phyloP scores from a whole-genome alignment of 2,888 invertebrate genomes.

The Schizaphis graminum region DNA sequence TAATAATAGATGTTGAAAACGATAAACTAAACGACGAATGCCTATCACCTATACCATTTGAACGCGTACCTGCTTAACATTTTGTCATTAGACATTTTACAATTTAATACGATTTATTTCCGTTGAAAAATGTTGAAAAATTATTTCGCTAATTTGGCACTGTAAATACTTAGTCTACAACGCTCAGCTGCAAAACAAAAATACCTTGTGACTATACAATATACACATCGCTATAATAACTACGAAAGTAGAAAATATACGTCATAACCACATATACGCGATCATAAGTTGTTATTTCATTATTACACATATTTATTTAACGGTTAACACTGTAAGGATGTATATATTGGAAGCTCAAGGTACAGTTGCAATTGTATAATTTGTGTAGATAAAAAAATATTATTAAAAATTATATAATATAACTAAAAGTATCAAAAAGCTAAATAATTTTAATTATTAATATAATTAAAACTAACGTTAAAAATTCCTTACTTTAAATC shows the following conservation, averaged over 20 bases:
- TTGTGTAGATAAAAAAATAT: not conserved
- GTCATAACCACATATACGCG: not conserved
- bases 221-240: not conserved
- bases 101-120: not conserved
- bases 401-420: not conserved
- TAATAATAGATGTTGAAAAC: not conserved
- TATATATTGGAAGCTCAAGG: not conserved
- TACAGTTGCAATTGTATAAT: not conserved
- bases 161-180: not conserved
- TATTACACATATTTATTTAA: not conserved
- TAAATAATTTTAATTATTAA: no score
- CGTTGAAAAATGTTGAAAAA: not conserved
- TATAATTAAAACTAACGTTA: not conserved
- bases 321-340: not conserved
- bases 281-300: not conserved
- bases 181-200: not conserved
- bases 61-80: not conserved
- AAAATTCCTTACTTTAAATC: not conserved
- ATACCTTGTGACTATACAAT: not conserved
- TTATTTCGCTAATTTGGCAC: not conserved
- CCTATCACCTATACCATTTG: not conserved
- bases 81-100: not conserved
- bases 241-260: not conserved
- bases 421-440: not conserved
- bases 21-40: not conserved